Percentiles rank a stretch among this genome's conserved stretches.
Conservation (phyloP, 37 sponge, comb jelly and placozoan species). For the Chondrilla cf. caribensis region DNA sequence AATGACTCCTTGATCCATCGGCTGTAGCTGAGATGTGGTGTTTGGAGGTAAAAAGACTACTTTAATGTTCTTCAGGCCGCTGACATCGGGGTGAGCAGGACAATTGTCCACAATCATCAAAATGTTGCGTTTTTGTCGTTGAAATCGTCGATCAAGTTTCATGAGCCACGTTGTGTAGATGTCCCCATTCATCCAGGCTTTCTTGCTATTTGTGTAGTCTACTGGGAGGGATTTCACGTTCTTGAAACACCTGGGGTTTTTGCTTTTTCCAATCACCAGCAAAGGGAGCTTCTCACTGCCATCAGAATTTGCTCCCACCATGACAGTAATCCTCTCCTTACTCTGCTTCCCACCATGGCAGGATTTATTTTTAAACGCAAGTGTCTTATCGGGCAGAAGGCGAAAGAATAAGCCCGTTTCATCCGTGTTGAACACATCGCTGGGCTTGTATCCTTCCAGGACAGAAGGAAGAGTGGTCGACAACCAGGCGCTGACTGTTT, state of each 20-base stretch:
- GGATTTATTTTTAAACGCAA: background rate
- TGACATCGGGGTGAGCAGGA: background rate
- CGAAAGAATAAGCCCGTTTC: background rate
- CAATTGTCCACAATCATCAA: background rate
- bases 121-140: background rate
- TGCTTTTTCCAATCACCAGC: conserved; percentile 7
- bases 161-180: background rate
- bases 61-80: too few species aligned
- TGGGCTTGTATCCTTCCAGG: background rate
- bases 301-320: background rate
- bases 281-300: background rate
- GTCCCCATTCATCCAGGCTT: background rate
- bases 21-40: background rate
- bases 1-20: conserved; percentile 19
- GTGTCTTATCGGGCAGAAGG: background rate
- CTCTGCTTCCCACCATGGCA: background rate
- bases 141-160: background rate
- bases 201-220: background rate
- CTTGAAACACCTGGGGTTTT: background rate
- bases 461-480: background rate
- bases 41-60: conserved; percentile 12
- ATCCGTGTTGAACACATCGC: background rate
- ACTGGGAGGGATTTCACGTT: background rate
- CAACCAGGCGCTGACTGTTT: background rate
- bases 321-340: background rate